phyloP scores from a whole-genome alignment of 2,113 vertebrate genomes.

The Oryctolagus cuniculus region mOryCun1.1 NC_091434.1:100678001-100678500 shows the following conservation, averaged over 20 bases:
- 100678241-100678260: neutral
- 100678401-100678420: neutral
- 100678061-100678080: neutral
- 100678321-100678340: conserved; percentile 70
- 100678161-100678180: neutral
- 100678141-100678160: conserved; percentile 47
- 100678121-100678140: neutral
- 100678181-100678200: conserved; percentile 9
- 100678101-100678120: conserved; percentile 24
- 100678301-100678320: neutral
- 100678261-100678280: conserved; percentile 1
- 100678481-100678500: neutral
- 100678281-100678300: conserved; percentile 60
- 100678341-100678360: neutral
- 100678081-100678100: neutral
- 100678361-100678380: neutral
- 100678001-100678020: neutral
- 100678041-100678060: neutral
- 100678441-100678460: neutral
- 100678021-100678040: conserved; percentile 45
- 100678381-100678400: neutral
- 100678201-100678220: conserved; percentile 54
- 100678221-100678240: neutral
- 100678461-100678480: neutral
- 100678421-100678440: neutral